A percentile compares a stretch with the other conserved stretches of the same genome.
Evolutionary conservation across 2,113 vertebrate species (phyloP).

Genomic region (Isurus oxyrinchus): DNA sequence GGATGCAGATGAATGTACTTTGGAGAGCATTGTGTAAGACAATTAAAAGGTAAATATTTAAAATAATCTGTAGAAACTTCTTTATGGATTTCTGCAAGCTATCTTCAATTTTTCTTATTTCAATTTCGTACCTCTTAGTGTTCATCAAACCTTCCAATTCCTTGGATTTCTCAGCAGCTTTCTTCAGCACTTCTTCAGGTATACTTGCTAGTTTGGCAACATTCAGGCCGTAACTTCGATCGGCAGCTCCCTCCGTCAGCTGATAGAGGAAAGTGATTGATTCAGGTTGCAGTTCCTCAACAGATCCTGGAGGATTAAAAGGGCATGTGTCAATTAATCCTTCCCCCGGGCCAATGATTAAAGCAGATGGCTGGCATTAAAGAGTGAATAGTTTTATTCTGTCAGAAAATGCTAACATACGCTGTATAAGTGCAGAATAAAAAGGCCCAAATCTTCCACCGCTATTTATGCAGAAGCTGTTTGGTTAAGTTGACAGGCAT

Average conservation of each 20-base stretch:
- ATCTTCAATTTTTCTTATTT: neutral
- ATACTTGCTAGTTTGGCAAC: constrained; percentile 87
- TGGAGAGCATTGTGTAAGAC: neutral
- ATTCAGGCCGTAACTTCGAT: constrained; percentile 87
- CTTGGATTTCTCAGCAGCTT: constrained; percentile 77
- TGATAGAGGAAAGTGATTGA: constrained; percentile 95
- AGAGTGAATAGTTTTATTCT: neutral
- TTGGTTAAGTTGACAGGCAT: neutral
- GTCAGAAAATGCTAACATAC: too few relatives aligned
- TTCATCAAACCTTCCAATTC: constrained; percentile 74
- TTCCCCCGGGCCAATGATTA: neutral
- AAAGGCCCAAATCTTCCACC: neutral
- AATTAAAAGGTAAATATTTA: neutral
- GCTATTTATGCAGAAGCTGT: neutral
- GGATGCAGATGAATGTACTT: neutral
- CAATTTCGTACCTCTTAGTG: constrained; percentile 67
- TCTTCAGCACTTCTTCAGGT: constrained; percentile 72
- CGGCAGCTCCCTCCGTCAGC: constrained; percentile 80
- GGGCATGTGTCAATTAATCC: constrained; percentile 19
- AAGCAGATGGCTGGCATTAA: constrained; percentile 14
- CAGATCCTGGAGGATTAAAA: constrained; percentile 44
- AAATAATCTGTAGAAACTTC: neutral
- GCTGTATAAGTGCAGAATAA: neutral
- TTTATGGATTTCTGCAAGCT: neutral
- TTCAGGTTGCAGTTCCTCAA: constrained; percentile 65